Percentiles rank a stretch among this genome's conserved stretches.
These are phyloP conservation scores for Gasterosteus nipponicus DNA, from an alignment of 2,113 vertebrate genomes.

Conservation along the genomic window DNA sequence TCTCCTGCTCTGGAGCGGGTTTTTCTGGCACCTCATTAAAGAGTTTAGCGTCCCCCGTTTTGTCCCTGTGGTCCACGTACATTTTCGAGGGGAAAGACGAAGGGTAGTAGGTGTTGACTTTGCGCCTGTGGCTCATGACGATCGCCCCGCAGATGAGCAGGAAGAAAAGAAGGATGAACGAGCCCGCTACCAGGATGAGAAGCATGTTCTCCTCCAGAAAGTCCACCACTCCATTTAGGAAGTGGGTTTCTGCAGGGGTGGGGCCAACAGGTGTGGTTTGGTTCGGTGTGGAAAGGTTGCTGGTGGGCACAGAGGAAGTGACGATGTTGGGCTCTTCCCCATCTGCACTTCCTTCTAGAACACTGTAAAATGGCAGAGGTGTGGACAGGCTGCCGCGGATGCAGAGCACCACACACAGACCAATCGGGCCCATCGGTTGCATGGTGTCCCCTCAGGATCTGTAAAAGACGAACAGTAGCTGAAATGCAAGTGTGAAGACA, in stretches of 20 bases:
- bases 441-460: slow-evolving; percentile 64
- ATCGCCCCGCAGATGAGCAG: slow-evolving; percentile 85
- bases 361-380: slow-evolving; percentile 44
- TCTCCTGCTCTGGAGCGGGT: slow-evolving; percentile 13
- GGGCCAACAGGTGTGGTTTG: slow-evolving; percentile 69
- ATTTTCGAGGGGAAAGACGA: slow-evolving; percentile 91
- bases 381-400: slow-evolving; percentile 31
- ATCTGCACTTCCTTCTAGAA: slow-evolving; percentile 76
- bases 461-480: slow-evolving; percentile 35
- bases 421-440: slow-evolving; percentile 43
- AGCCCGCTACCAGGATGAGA: slow-evolving; percentile 84
- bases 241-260: slow-evolving; percentile 55
- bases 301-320: slow-evolving; percentile 27
- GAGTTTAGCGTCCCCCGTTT: slow-evolving; percentile 78
- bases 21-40: slow-evolving; percentile 88
- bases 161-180: slow-evolving; percentile 82
- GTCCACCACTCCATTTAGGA: slow-evolving; percentile 76
- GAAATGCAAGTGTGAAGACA: slow-evolving; percentile 12
- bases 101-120: slow-evolving; percentile 91
- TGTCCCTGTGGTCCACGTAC: slow-evolving; percentile 91
- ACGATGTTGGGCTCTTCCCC: slow-evolving; percentile 62
- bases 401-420: slow-evolving; percentile 53
- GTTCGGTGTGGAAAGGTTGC: slow-evolving; percentile 44
- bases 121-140: slow-evolving; percentile 85
- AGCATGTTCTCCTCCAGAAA: slow-evolving; percentile 89